phyloP scores from a whole-genome alignment of 2,888 invertebrate genomes.

The Crematogaster levior region DNA sequence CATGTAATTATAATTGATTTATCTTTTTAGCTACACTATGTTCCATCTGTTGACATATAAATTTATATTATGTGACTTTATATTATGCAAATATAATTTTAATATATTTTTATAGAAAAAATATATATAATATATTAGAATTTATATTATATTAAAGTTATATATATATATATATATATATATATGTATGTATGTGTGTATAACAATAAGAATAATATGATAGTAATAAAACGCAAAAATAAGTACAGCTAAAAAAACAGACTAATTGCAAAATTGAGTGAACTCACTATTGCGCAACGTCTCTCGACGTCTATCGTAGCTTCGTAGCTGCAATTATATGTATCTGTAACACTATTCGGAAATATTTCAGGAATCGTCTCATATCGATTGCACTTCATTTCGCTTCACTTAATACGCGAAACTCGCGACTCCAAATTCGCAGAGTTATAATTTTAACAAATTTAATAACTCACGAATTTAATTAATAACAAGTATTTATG shows the following conservation, averaged over 20 bases:
- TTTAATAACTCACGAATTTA: conserved; percentile 19
- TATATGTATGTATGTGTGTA: no score
- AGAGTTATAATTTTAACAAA: background rate
- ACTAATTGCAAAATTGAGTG: conserved; percentile 16
- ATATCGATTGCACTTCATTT: conserved; percentile 6
- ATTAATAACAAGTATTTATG: conserved; percentile 10
- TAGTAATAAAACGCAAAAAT: background rate
- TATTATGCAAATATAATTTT: background rate
- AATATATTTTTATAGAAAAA: background rate
- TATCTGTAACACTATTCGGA: conserved; percentile 1
- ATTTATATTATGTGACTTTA: background rate
- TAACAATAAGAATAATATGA: background rate
- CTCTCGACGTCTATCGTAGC: conserved; percentile 7
- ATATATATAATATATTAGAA: no score
- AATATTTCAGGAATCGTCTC: background rate
- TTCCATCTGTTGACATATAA: background rate
- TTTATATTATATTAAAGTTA: no score
- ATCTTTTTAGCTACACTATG: background rate
- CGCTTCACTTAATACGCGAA: conserved; percentile 10
- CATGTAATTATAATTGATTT: background rate
- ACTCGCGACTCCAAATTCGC: background rate
- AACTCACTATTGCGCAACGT: background rate
- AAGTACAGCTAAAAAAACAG: background rate
- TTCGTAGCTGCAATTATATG: background rate
- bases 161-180: background rate